These are phyloP conservation scores for Cydia fagiglandana DNA, from an alignment of 1,140 invertebrate species.

Conservation along the genomic window DNA sequence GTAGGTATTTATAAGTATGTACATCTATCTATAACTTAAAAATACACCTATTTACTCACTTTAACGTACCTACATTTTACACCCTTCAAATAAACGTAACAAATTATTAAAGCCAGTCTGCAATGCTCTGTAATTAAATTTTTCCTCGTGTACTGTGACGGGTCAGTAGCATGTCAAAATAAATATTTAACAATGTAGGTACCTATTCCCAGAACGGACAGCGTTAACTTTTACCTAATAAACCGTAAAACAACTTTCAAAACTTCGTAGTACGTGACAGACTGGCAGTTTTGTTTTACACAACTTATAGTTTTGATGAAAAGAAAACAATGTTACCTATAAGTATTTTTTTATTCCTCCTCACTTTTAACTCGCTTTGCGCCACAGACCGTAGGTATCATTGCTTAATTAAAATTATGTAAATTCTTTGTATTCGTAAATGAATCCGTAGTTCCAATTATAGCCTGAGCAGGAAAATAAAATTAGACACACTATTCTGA, in stretches of 20 bases:
- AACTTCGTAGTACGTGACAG: slow-evolving; percentile 15
- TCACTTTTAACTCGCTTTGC: too few relatives aligned
- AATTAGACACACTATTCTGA: neutral
- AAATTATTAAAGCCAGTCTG: slow-evolving; percentile 19
- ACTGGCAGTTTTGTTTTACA: slow-evolving; percentile 5
- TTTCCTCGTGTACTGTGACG: slow-evolving; percentile 15
- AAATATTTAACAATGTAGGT: slow-evolving; percentile 26
- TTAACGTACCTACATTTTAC: too few relatives aligned
- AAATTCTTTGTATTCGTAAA: too few relatives aligned
- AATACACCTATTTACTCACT: too few relatives aligned
- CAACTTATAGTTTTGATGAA: neutral
- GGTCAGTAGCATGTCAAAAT: neutral
- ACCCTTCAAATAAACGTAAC: neutral
- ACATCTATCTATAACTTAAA: too few relatives aligned
- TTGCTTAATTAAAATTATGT: too few relatives aligned
- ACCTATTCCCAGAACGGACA: slow-evolving; percentile 5
- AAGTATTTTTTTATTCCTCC: neutral
- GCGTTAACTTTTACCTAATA: slow-evolving; percentile 15
- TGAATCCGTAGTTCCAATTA: too few relatives aligned
- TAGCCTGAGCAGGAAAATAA: neutral
- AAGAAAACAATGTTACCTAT: neutral
- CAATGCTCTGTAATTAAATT: slow-evolving; percentile 11
- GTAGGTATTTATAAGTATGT: too few relatives aligned
- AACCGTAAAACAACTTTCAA: slow-evolving; percentile 21
- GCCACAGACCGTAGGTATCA: too few relatives aligned